Evolutionary conservation across 1,140 invertebrate genomes (phyloP).

Genomic region (Glossosoma conforme): DNA sequence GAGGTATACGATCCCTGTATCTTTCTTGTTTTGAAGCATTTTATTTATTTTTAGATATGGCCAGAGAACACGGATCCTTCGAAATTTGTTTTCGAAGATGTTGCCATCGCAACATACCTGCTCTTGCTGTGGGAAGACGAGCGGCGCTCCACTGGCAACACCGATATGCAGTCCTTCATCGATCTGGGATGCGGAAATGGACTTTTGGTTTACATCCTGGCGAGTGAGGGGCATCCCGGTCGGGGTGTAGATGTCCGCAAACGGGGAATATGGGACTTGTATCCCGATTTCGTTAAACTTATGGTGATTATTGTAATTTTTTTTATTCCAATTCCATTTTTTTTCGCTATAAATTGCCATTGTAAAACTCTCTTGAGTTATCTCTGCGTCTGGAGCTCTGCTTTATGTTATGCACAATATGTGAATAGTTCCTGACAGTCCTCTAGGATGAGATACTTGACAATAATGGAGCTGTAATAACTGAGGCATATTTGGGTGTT

Average conservation of each 20-base stretch:
- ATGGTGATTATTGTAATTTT: constrained; percentile 36
- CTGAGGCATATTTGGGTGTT: no score
- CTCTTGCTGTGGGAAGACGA: constrained; percentile 69
- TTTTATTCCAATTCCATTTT: background rate
- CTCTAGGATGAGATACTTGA: no score
- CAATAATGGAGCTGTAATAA: no score
- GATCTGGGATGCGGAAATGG: constrained; percentile 98
- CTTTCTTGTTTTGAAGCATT: no score
- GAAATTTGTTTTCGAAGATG: constrained; percentile 96
- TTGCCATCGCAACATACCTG: constrained; percentile 91
- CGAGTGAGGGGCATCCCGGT: constrained; percentile 78
- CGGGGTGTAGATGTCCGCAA: constrained; percentile 84
- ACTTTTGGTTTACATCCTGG: constrained; percentile 83
- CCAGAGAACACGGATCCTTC: constrained; percentile 86
- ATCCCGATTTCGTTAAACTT: constrained; percentile 51
- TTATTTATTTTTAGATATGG: constrained; percentile 61
- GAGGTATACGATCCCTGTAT: constrained; percentile 7
- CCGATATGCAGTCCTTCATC: constrained; percentile 67
- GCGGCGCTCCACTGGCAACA: constrained; percentile 39
- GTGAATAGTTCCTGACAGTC: no score
- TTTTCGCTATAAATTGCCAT: background rate
- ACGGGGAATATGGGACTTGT: constrained; percentile 87
- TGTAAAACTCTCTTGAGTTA: background rate
- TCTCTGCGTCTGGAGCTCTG: no score
- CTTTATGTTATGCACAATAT: no score